Conservation (phyloP, 2,797 vertebrate genomes). For the Enteromius mattozi region DNA sequence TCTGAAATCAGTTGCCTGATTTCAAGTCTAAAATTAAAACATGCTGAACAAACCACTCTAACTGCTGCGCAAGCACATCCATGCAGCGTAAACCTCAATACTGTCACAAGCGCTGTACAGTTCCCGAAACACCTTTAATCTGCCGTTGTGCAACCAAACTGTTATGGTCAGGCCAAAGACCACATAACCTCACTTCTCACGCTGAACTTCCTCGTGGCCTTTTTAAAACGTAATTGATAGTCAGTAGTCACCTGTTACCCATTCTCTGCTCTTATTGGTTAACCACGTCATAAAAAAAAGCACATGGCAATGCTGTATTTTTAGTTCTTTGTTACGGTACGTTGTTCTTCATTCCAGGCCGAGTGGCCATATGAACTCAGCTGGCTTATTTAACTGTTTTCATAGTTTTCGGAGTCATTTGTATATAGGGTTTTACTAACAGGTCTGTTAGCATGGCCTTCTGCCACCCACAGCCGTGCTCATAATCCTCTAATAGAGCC, state of each 20-base stretch:
- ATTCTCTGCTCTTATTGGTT: constrained; percentile 34
- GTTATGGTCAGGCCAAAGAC: constrained; percentile 26
- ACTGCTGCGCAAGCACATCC: constrained; percentile 36
- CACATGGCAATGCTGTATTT: not conserved
- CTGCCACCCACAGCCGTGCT: constrained; percentile 15
- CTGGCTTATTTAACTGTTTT: constrained; percentile 34
- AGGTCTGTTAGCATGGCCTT: constrained; percentile 26
- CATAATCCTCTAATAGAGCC: constrained; percentile 35
- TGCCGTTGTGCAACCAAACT: constrained; percentile 43
- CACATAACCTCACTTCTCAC: constrained; percentile 45
- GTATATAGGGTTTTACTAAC: constrained; percentile 14
- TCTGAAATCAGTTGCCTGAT: constrained; percentile 22
- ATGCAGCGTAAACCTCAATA: constrained; percentile 30
- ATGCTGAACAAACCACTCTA: constrained; percentile 33
- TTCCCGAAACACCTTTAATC: constrained; percentile 43
- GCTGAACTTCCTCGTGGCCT: constrained; percentile 28
- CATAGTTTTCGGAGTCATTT: constrained; percentile 18
- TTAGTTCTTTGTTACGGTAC: not conserved
- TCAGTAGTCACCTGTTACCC: constrained; percentile 16
- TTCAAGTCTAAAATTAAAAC: constrained; percentile 34
- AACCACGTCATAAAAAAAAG: not conserved
- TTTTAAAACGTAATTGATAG: constrained; percentile 26
- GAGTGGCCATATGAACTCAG: constrained; percentile 9
- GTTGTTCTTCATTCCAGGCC: not conserved
- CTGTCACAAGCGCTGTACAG: constrained; percentile 20